phyloP scores from a whole-genome alignment of 2,113 vertebrate genomes.

The Chloroceryle aenea region DNA sequence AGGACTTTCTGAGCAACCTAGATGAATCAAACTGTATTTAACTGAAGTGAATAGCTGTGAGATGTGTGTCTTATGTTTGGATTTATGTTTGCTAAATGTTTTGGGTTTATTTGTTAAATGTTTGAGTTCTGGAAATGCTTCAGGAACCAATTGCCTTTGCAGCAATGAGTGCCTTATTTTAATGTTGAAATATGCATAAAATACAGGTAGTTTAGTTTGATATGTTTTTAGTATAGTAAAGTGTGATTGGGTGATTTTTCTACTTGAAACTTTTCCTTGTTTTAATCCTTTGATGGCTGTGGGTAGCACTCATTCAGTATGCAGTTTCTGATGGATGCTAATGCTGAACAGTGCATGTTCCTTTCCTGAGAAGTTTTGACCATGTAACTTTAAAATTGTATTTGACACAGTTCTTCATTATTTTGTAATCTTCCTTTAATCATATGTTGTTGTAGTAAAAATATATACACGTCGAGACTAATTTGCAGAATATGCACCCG shows the following conservation, averaged over 20 bases:
- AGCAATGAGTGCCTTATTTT: not conserved
- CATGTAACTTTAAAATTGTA: not conserved
- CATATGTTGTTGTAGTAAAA: not conserved
- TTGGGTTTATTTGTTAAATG: not conserved
- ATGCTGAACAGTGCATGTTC: conserved; percentile 30
- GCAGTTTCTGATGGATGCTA: conserved; percentile 3
- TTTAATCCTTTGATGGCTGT: not conserved
- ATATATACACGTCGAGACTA: not conserved
- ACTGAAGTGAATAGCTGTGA: not conserved
- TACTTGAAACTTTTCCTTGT: not conserved
- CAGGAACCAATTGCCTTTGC: not conserved
- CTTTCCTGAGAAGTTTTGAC: not conserved
- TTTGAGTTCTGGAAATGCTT: not conserved
- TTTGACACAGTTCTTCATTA: not conserved
- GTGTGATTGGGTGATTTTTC: not conserved
- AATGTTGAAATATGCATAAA: not conserved
- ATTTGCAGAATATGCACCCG: conserved; percentile 7
- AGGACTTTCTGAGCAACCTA: not conserved
- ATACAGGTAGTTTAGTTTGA: not conserved
- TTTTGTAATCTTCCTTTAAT: not conserved
- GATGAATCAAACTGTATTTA: not conserved
- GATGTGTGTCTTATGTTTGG: not conserved
- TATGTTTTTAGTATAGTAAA: not conserved
- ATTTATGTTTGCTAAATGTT: not conserved
- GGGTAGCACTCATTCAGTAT: not conserved